A percentile compares a stretch with the other conserved stretches of the same genome.
These are phyloP conservation scores for Channa striata DNA, from an alignment of 2,797 vertebrate genomes.

Conservation along the genomic window DNA sequence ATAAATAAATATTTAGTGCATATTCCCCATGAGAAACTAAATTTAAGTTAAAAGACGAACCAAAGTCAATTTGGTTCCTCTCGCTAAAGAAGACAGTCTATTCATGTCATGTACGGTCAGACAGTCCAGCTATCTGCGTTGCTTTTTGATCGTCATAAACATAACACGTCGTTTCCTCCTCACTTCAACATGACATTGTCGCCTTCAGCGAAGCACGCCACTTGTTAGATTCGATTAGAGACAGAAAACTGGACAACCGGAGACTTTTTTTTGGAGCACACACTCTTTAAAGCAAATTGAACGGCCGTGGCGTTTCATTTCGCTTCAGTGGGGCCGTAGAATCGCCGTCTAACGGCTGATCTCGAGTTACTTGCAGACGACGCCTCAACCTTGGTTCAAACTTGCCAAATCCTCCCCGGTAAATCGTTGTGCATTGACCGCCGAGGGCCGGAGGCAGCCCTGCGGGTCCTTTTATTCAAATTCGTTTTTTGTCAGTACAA, in stretches of 20 bases:
- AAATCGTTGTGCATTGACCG: conserved; percentile 48
- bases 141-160: conserved; percentile 63
- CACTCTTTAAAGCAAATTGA: conserved; percentile 19
- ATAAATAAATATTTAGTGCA: conserved; percentile 92
- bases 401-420: conserved; percentile 30
- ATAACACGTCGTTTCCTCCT: conserved; percentile 38
- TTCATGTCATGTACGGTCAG: conserved; percentile 73
- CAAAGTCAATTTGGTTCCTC: conserved; percentile 84
- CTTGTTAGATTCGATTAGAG: conserved; percentile 11
- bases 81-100: conserved; percentile 71
- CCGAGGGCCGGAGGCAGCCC: conserved; percentile 30
- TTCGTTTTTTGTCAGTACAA: too few relatives aligned
- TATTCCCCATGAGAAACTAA: conserved; percentile 85
- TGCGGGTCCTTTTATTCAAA: conserved; percentile 40
- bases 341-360: too few relatives aligned
- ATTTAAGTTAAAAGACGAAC: conserved; percentile 84
- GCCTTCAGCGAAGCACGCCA: conserved; percentile 35
- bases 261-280: conserved; percentile 16
- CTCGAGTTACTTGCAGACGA: conserved; percentile 34
- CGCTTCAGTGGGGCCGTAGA: too few relatives aligned
- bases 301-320: too few relatives aligned
- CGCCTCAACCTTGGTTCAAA: conserved; percentile 41
- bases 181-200: conserved; percentile 46
- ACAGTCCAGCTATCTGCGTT: conserved; percentile 87
- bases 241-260: conserved; percentile 16